Conservation (phyloP, 1,140 invertebrate species). For the Bombus ignitus region DNA sequence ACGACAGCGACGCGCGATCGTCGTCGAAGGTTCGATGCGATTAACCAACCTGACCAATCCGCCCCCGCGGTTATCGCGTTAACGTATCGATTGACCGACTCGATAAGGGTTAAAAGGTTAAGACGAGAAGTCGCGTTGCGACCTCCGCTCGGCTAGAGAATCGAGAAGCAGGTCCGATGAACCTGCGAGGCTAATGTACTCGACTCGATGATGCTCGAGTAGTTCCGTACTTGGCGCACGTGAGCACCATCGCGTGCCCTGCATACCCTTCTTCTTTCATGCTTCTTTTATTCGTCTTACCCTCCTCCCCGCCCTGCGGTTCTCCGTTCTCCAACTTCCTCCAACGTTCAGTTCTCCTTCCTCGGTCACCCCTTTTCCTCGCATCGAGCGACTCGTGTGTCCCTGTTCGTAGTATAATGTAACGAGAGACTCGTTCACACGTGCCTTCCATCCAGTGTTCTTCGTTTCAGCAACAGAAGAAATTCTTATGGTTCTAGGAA, state of each 20-base stretch:
- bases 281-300: slow-evolving; percentile 29
- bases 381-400: not conserved
- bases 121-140: slow-evolving; percentile 13
- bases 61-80: slow-evolving; percentile 28
- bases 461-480: slow-evolving; percentile 9
- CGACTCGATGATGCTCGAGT: slow-evolving; percentile 59
- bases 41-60: not conserved
- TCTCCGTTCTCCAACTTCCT: slow-evolving; percentile 11
- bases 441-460: slow-evolving; percentile 34
- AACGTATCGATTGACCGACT: slow-evolving; percentile 22
- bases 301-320: not conserved
- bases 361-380: slow-evolving; percentile 27
- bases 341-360: slow-evolving; percentile 21
- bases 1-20: too few species aligned
- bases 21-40: not conserved
- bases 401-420: not conserved
- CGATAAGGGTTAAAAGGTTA: slow-evolving; percentile 43
- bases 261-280: slow-evolving; percentile 73
- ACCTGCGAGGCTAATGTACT: slow-evolving; percentile 81
- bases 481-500: not conserved
- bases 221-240: slow-evolving; percentile 77
- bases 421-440: not conserved
- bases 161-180: slow-evolving; percentile 77
- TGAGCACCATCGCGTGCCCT: slow-evolving; percentile 80
- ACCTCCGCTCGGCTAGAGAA: slow-evolving; percentile 8